Conservation (phyloP, 2,888 invertebrate species). For the Atherix ibis region DNA sequence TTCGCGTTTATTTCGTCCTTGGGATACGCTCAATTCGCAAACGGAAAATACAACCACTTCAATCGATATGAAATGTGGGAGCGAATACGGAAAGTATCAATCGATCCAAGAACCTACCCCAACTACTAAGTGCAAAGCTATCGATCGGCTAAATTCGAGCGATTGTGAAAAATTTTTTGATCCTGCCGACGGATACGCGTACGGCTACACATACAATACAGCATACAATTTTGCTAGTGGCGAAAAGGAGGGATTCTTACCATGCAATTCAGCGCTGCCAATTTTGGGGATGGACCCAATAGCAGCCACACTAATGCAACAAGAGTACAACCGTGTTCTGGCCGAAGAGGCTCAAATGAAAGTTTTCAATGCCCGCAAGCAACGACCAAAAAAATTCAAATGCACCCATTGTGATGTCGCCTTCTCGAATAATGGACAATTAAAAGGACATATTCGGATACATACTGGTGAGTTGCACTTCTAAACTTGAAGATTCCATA, state of each 20-base stretch:
- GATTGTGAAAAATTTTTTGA: too few species aligned
- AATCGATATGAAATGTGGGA: not conserved
- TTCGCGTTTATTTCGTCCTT: slow-evolving; percentile 44
- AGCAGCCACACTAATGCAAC: slow-evolving; percentile 41
- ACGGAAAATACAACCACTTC: not conserved
- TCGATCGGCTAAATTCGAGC: not conserved
- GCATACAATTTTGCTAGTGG: not conserved
- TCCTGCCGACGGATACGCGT: too few species aligned
- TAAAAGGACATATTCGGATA: slow-evolving; percentile 81
- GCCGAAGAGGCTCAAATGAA: slow-evolving; percentile 57
- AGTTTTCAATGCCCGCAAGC: slow-evolving; percentile 49
- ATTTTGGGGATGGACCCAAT: slow-evolving; percentile 26
- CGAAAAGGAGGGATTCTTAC: not conserved
- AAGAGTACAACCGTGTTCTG: slow-evolving; percentile 52
- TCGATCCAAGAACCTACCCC: too few species aligned
- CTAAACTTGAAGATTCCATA: slow-evolving; percentile 20
- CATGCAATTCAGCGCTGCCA: slow-evolving; percentile 3
- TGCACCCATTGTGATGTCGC: slow-evolving; percentile 81
- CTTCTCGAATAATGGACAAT: slow-evolving; percentile 86
- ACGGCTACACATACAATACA: too few species aligned
- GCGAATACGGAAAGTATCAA: too few species aligned
- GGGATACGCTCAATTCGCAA: slow-evolving; percentile 35
- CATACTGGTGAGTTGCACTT: slow-evolving; percentile 81
- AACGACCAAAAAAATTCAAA: slow-evolving; percentile 79
- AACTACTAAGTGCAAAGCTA: too few species aligned